A percentile compares a stretch with the other conserved stretches of the same genome.
phyloP scores from a whole-genome alignment of 2,113 vertebrate genomes.

The Poecile atricapillus region DNA sequence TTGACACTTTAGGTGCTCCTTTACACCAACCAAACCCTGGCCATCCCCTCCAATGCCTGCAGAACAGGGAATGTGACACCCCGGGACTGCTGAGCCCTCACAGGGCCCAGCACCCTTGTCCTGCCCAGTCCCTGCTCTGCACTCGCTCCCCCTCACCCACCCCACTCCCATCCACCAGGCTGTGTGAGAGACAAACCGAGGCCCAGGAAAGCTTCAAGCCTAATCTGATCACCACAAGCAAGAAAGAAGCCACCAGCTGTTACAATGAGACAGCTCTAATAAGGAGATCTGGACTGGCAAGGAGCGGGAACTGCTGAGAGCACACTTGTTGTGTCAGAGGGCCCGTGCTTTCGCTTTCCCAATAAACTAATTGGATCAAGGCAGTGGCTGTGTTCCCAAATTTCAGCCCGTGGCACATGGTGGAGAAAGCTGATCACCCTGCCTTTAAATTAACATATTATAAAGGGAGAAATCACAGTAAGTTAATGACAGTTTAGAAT shows the following conservation, averaged over 20 bases:
- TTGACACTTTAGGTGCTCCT: not conserved
- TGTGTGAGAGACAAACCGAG: not conserved
- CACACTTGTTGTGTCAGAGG: not conserved
- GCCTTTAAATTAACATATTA: not conserved
- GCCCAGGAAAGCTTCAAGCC: not conserved
- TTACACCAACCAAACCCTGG: not conserved
- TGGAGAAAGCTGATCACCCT: not conserved
- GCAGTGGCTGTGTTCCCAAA: not conserved
- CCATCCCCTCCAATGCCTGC: not conserved
- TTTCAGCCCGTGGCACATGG: fast-evolving
- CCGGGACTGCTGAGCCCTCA: not conserved
- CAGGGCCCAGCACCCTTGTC: not conserved
- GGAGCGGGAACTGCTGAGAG: not conserved
- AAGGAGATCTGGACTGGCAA: not conserved
- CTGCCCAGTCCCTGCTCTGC: not conserved
- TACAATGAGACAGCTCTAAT: not conserved
- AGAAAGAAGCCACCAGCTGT: not conserved
- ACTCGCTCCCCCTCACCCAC: not conserved
- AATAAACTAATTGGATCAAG: not conserved
- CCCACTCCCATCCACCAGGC: not conserved
- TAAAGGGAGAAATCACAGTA: not conserved
- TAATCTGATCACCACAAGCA: not conserved
- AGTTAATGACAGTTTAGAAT: not conserved
- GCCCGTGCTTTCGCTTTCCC: not conserved
- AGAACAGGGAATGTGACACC: not conserved